Conservation (phyloP, 2,888 invertebrate genomes). For the Theristus sp. region DNA sequence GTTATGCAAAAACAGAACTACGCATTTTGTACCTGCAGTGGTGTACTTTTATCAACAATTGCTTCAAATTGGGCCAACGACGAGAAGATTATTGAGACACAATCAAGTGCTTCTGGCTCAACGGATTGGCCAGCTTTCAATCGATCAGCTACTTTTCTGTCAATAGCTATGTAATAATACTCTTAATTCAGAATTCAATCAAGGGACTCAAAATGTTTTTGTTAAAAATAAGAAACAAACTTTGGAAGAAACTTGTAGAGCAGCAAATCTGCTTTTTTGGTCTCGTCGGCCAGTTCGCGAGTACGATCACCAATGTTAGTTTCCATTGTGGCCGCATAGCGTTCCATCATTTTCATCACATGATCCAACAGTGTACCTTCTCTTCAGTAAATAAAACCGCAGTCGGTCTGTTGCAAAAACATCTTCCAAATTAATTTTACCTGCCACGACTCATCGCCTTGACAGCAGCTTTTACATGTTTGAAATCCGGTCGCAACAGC, state of each 20-base stretch:
- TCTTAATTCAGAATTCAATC: not conserved
- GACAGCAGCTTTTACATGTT: slow-evolving; percentile 61
- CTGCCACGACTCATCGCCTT: slow-evolving; percentile 75
- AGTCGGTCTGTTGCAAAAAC: too few relatives aligned
- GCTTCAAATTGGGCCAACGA: slow-evolving; percentile 82
- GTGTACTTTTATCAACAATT: slow-evolving; percentile 77
- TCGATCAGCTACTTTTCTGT: slow-evolving; percentile 61
- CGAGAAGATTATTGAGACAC: slow-evolving; percentile 72
- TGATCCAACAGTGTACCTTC: slow-evolving; percentile 88
- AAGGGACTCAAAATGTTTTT: not conserved
- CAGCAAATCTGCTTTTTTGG: slow-evolving; percentile 62
- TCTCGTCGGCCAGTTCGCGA: slow-evolving; percentile 77
- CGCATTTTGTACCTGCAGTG: slow-evolving; percentile 42
- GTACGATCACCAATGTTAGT: slow-evolving; percentile 78
- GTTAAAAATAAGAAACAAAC: too few relatives aligned
- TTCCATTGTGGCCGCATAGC: slow-evolving; percentile 82
- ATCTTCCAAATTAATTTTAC: too few relatives aligned
- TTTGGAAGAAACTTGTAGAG: slow-evolving; percentile 45
- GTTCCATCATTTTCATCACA: slow-evolving; percentile 95
- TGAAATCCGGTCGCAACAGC: slow-evolving; percentile 70
- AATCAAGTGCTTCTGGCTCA: slow-evolving; percentile 72
- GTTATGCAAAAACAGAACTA: too few relatives aligned
- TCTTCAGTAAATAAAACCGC: slow-evolving; percentile 44
- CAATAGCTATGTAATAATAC: not conserved
- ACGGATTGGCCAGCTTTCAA: slow-evolving; percentile 65